Base-by-base conservation (phyloP, 1,140 invertebrate genomes). In the Maconellicoccus hirsutus region DNA sequence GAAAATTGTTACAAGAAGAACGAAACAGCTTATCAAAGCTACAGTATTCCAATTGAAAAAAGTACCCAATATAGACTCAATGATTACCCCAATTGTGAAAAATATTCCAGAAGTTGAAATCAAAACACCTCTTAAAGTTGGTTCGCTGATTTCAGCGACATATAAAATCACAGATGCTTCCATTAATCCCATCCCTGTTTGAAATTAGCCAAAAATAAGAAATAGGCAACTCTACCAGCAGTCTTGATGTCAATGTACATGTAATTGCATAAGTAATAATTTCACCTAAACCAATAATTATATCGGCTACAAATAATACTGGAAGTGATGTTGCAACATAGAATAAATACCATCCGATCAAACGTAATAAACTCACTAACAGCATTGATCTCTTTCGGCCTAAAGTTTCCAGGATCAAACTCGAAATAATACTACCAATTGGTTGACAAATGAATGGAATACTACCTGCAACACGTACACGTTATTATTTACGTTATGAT, bases 111-210 rank as follows among this genome's bases (percentile, higher is more conserved):
- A 29, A 59, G 75, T 75, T 7, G 76, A 75, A 1, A 73, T 76
- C 19, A 77, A 72, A 1, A 71, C 74, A 8, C 76, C 76, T n/a
- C 76, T 23, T 14, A 76, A 66, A 7, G 61, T 22, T 61, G 74
- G 77, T 77, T 80, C 83, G 79, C 80, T 81, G 6, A 84, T 81
- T 77, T 84, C 83, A 4, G 82, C 82, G 6, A 84, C 79, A 72
- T 84, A 84, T 0, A 82, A 80, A 69, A 82, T 79, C 21, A 82
- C 81, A 1, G 83, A 82, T 3, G 82, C 83, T 59, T 78, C 77
- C 81, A 84, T 82, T 14, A 84, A 79, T 0, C 83, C 83, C 16
- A 81, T 79, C 14, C 83, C 82, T 72, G 66, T 22, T 19, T 19
- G 21, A 72, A 70, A n/a, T n/a, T n/a, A 21, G 39, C 33, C 14